These are phyloP conservation scores for Lutjanus argentimaculatus DNA, from an alignment of 2,797 vertebrate species.

Conservation along the genomic window DNA sequence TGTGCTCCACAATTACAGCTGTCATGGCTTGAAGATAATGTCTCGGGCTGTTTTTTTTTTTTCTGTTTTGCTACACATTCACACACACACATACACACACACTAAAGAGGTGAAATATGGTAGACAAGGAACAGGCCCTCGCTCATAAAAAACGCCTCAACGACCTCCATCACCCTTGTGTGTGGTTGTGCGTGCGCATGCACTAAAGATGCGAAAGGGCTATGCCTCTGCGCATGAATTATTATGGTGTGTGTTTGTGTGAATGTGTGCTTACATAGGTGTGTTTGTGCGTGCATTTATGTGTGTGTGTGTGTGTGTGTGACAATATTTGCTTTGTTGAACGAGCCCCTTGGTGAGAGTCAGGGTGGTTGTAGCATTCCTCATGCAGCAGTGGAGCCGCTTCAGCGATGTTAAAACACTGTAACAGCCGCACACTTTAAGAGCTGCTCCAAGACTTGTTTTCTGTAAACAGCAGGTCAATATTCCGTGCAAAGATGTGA, in stretches of 20 bases:
- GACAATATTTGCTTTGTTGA: conserved; percentile 90
- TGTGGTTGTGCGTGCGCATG: conserved; percentile 36
- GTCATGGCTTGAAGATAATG: conserved; percentile 86
- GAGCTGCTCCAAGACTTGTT: conserved; percentile 33
- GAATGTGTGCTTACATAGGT: conserved; percentile 44
- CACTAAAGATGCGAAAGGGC: conserved; percentile 56
- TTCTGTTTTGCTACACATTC: conserved; percentile 27
- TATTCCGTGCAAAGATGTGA: background rate
- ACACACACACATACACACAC: conserved; percentile 37
- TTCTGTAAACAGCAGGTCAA: conserved; percentile 35
- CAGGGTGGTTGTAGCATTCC: conserved; percentile 61
- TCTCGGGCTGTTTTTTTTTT: conserved; percentile 72
- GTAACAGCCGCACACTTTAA: conserved; percentile 56
- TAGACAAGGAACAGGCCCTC: conserved; percentile 73
- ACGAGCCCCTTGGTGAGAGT: conserved; percentile 82
- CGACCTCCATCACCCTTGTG: conserved; percentile 78
- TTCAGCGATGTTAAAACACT: conserved; percentile 57
- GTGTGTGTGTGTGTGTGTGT: conserved; percentile 46
- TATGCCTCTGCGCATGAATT: conserved; percentile 68
- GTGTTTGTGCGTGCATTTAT: conserved; percentile 46
- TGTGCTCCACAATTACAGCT: conserved; percentile 89
- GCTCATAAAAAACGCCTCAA: conserved; percentile 89
- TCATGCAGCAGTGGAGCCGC: conserved; percentile 54
- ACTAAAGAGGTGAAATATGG: conserved; percentile 81
- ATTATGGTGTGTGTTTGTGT: conserved; percentile 62